Evolutionary conservation across 2,888 invertebrate species (phyloP), one percentile per base, ranked within the genome.

Genomic region (Rhaphigaster nebulosa): DNA sequence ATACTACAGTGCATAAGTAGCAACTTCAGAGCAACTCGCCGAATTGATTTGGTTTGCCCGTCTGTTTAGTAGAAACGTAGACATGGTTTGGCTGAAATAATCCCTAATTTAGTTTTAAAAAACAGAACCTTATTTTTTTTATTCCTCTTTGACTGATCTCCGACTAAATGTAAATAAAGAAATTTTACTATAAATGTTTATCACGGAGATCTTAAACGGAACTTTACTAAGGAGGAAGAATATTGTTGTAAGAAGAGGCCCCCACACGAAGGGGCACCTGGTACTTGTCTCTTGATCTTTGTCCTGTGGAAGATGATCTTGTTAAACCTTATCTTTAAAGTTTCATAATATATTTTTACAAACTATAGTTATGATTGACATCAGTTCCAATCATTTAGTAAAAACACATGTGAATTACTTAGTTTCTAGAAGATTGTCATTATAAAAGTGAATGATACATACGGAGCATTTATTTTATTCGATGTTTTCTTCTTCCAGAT

Each of bases 251-350:
- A 45, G n/a, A n/a, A 84, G 84, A 18, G 45, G 84, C 84, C 45
- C 84, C 38, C 84, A 45, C 84, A 84, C 41, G 26, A n/a, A 0
- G 80, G 45, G 45, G 84, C 84, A 84, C 84, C 84, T 84, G 84
- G 84, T 84, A 26, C 45, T 84, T 45, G 45, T 10, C 80, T 26
- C 45, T 80, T 84, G 45, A 84, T 84, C 84, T 84, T 84, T 38
- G 80, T 45, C 45, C 45, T n/a, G 0, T n/a, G 70, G 38, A 0
- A 38, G 70, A 76, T 38, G 6, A 20, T 38, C 70, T 76, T 20
- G 4, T 70, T 56, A 1, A 60, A 60, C 10, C 60, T 29, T 29
- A 60, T 29, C 29, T 8, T 56, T n/a, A 15, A 65, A 4, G 26
- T 1, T 65, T 29, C 60, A 29, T 29, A 12, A 65, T 29, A n/a